These are phyloP conservation scores for Acleris literana DNA, from an alignment of 2,888 invertebrate genomes.

Conservation along the genomic window DNA sequence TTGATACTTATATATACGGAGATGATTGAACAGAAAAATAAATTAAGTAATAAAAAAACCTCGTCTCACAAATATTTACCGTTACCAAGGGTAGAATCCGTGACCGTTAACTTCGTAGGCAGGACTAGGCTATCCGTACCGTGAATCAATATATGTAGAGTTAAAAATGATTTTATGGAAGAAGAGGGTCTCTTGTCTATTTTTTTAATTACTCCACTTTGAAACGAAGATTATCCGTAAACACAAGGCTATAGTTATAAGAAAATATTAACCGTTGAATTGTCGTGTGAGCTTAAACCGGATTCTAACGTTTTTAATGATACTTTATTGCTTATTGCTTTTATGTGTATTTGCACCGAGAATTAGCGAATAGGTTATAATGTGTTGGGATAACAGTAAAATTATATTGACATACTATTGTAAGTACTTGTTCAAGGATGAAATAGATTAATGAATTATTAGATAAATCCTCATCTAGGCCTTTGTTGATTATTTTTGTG, in stretches of 20 bases:
- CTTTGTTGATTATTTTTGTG: background rate
- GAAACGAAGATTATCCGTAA: background rate
- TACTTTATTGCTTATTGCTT: slow-evolving; percentile 29
- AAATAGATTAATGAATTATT: background rate
- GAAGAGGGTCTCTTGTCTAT: too few relatives aligned
- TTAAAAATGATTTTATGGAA: too few relatives aligned
- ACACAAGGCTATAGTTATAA: background rate
- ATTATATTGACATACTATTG: background rate
- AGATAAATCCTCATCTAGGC: background rate
- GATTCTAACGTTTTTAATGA: slow-evolving; percentile 33
- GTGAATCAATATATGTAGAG: too few relatives aligned
- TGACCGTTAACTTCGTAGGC: too few relatives aligned
- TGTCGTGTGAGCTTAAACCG: slow-evolving; percentile 35
- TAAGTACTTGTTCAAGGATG: background rate
- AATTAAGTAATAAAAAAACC: too few relatives aligned
- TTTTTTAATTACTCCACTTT: background rate
- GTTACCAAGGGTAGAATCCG: too few relatives aligned
- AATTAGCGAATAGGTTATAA: slow-evolving; percentile 22
- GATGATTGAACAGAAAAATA: too few relatives aligned
- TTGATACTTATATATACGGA: too few relatives aligned
- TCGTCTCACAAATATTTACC: too few relatives aligned
- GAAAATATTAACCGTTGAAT: slow-evolving; percentile 18
- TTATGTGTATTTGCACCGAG: slow-evolving; percentile 17
- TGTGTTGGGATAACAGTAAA: slow-evolving; percentile 4
- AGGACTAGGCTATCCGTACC: too few relatives aligned